Percentiles rank a stretch among this genome's conserved stretches.
phyloP scores from a whole-genome alignment of 2,113 vertebrate species.

The Nibea coibor region DNA sequence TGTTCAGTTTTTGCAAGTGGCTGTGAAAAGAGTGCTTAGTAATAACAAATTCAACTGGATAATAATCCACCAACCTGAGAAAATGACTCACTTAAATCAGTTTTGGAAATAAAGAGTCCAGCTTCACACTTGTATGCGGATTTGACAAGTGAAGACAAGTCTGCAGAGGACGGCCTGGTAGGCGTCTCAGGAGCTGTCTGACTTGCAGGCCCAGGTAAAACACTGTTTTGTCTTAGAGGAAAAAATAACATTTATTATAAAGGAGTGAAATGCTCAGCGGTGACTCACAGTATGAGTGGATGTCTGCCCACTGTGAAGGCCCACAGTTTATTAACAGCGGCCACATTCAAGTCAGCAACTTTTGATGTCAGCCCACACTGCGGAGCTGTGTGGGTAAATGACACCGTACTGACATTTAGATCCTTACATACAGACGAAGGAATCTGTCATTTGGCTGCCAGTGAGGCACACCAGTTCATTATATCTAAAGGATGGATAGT shows the following conservation, averaged over 20 bases:
- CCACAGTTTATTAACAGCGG: slow-evolving; percentile 21
- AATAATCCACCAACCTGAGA: slow-evolving; percentile 32
- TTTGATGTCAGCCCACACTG: slow-evolving; percentile 11
- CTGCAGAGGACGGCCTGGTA: slow-evolving; percentile 2
- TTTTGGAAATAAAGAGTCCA: neutral
- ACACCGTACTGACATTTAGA: slow-evolving; percentile 4
- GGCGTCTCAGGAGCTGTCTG: neutral
- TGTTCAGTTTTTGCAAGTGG: slow-evolving; percentile 13
- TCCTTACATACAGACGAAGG: neutral
- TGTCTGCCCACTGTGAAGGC: neutral
- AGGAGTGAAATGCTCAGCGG: slow-evolving; percentile 6
- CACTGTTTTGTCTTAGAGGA: slow-evolving; percentile 1
- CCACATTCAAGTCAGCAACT: slow-evolving; percentile 1
- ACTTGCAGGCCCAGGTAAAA: neutral
- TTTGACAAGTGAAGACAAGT: slow-evolving; percentile 21
- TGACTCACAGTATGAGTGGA: slow-evolving; percentile 37
- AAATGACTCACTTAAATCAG: slow-evolving; percentile 19
- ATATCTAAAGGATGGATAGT: neutral
- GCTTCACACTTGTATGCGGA: slow-evolving; percentile 18
- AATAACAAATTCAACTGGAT: slow-evolving; percentile 2
- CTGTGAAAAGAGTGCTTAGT: slow-evolving; percentile 1
- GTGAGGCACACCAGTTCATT: neutral
- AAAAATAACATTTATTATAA: slow-evolving; percentile 38
- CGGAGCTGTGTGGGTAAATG: slow-evolving; percentile 10
- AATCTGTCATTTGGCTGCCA: neutral